A percentile compares a stretch with the other conserved stretches of the same genome.
phyloP scores from a whole-genome alignment of 64 coral and sea anemone genomes.

The Montipora foliosa region DNA sequence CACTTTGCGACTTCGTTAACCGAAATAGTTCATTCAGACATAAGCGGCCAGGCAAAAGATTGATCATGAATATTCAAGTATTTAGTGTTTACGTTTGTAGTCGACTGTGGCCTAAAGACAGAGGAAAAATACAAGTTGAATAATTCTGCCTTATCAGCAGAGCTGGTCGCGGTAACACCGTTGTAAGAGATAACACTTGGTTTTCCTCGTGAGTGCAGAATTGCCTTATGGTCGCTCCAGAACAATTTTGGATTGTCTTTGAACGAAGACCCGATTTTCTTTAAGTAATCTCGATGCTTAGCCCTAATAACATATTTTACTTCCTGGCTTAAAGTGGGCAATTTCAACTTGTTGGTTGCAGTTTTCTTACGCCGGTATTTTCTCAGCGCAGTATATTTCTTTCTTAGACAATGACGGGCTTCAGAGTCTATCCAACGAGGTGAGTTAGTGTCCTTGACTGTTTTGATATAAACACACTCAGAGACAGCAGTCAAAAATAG shows the following conservation, averaged over 20 bases:
- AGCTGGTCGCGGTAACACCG: background rate
- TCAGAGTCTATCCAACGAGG: conserved; percentile 55
- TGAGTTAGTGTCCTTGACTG: conserved; percentile 50
- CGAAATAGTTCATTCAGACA: conserved; percentile 10
- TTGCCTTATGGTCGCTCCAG: conserved; percentile 47
- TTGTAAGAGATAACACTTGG: conserved; percentile 40
- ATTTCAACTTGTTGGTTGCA: background rate
- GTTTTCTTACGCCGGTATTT: conserved; percentile 7
- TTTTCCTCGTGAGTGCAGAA: conserved; percentile 24
- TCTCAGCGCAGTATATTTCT: conserved; percentile 21
- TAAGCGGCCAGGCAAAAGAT: conserved; percentile 1
- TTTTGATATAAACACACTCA: conserved; percentile 32
- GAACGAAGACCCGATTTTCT: conserved; percentile 26
- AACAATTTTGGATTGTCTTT: conserved; percentile 34
- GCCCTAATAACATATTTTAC: conserved; percentile 21
- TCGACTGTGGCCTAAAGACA: background rate
- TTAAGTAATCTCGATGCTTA: conserved; percentile 23
- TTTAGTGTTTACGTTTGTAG: conserved; percentile 3
- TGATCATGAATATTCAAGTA: conserved; percentile 20
- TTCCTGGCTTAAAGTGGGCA: background rate
- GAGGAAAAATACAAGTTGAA: conserved; percentile 36
- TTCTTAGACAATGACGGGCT: conserved; percentile 11
- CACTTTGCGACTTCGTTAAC: conserved; percentile 31
- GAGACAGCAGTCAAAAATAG: conserved; percentile 33
- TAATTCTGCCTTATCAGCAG: conserved; percentile 44